Conservation (phyloP, 2,797 vertebrate genomes). For the Anguilla megastoma region DNA sequence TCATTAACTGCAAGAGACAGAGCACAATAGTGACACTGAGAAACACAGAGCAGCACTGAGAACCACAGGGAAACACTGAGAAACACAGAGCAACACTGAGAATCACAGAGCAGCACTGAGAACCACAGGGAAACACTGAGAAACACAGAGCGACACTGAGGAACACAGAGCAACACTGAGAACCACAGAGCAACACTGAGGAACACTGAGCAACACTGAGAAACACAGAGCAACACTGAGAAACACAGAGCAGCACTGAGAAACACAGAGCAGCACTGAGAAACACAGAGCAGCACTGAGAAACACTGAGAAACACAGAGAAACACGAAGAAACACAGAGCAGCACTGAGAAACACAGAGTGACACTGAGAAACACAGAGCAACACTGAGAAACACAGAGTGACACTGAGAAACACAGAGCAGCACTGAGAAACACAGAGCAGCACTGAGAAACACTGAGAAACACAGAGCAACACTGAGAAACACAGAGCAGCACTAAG, state of each 20-base stretch:
- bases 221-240: neutral
- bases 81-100: neutral
- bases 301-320: neutral
- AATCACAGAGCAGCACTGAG: neutral
- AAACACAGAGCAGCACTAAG: neutral
- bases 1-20: slow-evolving; percentile 78
- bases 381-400: neutral
- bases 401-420: neutral
- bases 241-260: neutral
- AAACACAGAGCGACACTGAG: neutral
- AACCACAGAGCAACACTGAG: neutral
- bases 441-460: neutral
- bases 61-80: too few relatives aligned
- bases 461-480: neutral
- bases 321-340: neutral
- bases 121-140: neutral
- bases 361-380: neutral
- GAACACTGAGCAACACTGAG: neutral
- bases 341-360: neutral
- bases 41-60: neutral
- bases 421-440: neutral
- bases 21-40: slow-evolving; percentile 35
- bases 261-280: neutral
- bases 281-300: neutral
- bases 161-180: neutral